Base-by-base conservation (phyloP, 2,113 vertebrate genomes). In the Trochalopteron elliotii region DNA sequence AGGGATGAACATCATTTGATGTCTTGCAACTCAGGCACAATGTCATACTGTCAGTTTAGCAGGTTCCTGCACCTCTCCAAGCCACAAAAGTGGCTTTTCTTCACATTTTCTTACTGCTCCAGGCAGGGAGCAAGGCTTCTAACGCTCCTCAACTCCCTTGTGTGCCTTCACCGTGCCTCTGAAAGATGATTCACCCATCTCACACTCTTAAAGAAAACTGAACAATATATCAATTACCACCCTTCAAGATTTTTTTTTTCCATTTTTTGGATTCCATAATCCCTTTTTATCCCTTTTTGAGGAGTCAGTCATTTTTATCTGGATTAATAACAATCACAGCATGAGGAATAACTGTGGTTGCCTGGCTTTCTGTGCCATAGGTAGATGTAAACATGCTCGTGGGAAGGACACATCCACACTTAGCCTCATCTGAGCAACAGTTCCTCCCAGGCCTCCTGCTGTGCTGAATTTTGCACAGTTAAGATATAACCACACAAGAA, bases 321-420 rank as follows among this genome's bases (percentile, higher is more conserved):
- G 67, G 15, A 50, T 42, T 75, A 40, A 8, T 37, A 64, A 65
- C 23, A 70, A 61, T 40, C 56, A 23, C 3, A 6, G 21, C 4
- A 0, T 2, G 0, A 78, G 49, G n/a, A 37, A 42, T 52, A 42
- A 57, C 31, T 25, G 12, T 0, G 0, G 10, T 72, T 78, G 49
- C 45, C 25, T 45, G 19, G 33, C n/a, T 74, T 33, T 35, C 55
- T 53, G 37, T 59, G 44, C 49, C 40, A 1, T 42, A 7, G 25
- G 28, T 50, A 33, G 79, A 37, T 4, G 1, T 40, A 56, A 63
- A 47, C 53, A 1, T 7, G 2, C 11, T 42, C n/a, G 20, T 35
- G 68, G 28, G 53, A 72, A 63, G 31, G 33, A 4, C 28, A 8
- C 53, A 39, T 72, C 35, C 35, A 15, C 24, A 1, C 75, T 74